Evolutionary conservation across 2,888 invertebrate genomes (phyloP).

Genomic region (Nineta flava): DNA sequence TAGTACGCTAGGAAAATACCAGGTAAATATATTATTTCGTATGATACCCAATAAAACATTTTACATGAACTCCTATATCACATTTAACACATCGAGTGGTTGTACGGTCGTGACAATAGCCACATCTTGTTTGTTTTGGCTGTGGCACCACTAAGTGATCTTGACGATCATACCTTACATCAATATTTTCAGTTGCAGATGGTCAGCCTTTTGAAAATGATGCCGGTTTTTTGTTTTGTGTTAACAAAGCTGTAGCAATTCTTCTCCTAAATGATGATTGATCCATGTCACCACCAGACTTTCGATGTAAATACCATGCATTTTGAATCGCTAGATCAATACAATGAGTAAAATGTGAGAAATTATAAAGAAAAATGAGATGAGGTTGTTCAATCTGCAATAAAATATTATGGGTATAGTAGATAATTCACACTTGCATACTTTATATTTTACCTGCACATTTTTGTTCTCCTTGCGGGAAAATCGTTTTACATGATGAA

Average conservation of each 20-base stretch:
- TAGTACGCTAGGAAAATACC: no score
- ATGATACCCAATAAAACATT: no score
- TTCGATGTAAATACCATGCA: constrained; percentile 16
- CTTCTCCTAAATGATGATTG: constrained; percentile 14
- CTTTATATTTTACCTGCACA: neutral
- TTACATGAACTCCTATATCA: neutral
- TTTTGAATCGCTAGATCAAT: constrained; percentile 17
- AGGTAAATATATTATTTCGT: no score
- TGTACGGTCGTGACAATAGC: no score
- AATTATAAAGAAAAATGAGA: constrained; percentile 5
- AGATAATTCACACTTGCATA: neutral
- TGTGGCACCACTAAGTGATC: no score
- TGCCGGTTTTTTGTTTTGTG: neutral
- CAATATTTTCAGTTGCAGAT: no score
- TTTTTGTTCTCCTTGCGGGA: neutral
- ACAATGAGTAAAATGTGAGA: constrained; percentile 16
- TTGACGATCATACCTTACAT: no score
- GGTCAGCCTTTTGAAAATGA: no score
- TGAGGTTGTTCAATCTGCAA: constrained; percentile 1
- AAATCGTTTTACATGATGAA: neutral
- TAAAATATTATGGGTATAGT: constrained; percentile 10
- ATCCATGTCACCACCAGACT: constrained; percentile 13
- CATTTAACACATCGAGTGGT: constrained; percentile 13
- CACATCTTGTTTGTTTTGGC: no score
- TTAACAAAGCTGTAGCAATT: constrained; percentile 8